Evolutionary conservation across 2,797 vertebrate species (phyloP).

Genomic region (Enteromius unitaeniatus): DNA sequence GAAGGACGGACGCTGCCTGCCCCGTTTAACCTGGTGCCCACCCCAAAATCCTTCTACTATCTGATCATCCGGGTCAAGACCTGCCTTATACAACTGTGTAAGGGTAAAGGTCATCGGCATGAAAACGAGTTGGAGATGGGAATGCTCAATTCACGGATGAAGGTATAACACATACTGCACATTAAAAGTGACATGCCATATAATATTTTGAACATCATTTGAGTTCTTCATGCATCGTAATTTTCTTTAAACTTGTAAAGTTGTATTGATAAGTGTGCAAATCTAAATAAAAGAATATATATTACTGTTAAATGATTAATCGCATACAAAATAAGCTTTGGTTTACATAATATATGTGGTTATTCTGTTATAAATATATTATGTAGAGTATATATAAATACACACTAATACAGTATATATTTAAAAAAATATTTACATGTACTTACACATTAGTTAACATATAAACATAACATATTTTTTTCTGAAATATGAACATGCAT

Average conservation of each 20-base stretch:
- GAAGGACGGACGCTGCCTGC: slow-evolving; percentile 95
- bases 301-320: too few relatives aligned
- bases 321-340: too few relatives aligned
- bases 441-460: too few relatives aligned
- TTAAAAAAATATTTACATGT: too few relatives aligned
- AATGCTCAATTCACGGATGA: slow-evolving; percentile 89
- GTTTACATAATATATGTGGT: too few relatives aligned
- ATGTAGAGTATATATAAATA: too few relatives aligned
- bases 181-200: neutral
- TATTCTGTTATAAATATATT: too few relatives aligned
- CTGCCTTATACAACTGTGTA: slow-evolving; percentile 91
- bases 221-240: neutral
- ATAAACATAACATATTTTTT: too few relatives aligned
- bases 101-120: slow-evolving; percentile 87
- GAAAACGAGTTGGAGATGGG: slow-evolving; percentile 94
- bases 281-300: too few relatives aligned
- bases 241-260: neutral
- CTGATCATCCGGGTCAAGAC: slow-evolving; percentile 90
- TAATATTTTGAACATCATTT: neutral
- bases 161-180: slow-evolving; percentile 70
- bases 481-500: too few relatives aligned
- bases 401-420: too few relatives aligned
- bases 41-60: slow-evolving; percentile 98
- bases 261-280: neutral
- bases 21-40: slow-evolving; percentile 96